These are phyloP conservation scores for Acanthosepion lycidas DNA, from an alignment of 2,888 invertebrate genomes.

Conservation along the genomic window DNA sequence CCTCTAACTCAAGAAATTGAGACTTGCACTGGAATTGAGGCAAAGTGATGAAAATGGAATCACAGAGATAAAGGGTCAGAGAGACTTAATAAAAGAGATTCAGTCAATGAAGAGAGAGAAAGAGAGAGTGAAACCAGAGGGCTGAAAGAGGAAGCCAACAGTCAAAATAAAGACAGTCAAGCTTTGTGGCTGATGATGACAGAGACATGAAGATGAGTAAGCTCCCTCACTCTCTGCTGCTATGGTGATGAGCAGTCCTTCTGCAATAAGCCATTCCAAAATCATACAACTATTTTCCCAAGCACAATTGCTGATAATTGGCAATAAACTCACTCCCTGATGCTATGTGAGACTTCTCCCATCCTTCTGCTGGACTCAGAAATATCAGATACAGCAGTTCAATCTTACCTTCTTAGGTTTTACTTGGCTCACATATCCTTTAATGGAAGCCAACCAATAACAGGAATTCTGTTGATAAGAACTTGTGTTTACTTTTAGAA, in stretches of 20 bases:
- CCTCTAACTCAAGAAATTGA: not conserved
- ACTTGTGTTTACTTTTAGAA: not conserved
- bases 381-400: not conserved
- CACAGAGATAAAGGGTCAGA: not conserved
- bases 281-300: not conserved
- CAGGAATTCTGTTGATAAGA: not conserved
- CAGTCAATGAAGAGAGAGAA: not conserved
- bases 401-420: not conserved
- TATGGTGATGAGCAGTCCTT: not conserved
- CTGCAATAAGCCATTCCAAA: not conserved
- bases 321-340: not conserved
- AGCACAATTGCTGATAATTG: constrained; percentile 33
- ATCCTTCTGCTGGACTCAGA: not conserved
- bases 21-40: not conserved
- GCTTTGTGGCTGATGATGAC: not conserved
- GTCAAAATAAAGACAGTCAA: constrained; percentile 23
- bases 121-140: not conserved
- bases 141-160: not conserved
- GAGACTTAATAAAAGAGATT: not conserved
- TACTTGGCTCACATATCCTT: not conserved
- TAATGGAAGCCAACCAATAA: not conserved
- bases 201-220: not conserved
- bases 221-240: not conserved
- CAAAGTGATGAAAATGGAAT: not conserved
- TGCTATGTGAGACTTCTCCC: not conserved